These are phyloP conservation scores for Eristalis tenax DNA, from an alignment of 2,888 invertebrate genomes.

Conservation along the genomic window DNA sequence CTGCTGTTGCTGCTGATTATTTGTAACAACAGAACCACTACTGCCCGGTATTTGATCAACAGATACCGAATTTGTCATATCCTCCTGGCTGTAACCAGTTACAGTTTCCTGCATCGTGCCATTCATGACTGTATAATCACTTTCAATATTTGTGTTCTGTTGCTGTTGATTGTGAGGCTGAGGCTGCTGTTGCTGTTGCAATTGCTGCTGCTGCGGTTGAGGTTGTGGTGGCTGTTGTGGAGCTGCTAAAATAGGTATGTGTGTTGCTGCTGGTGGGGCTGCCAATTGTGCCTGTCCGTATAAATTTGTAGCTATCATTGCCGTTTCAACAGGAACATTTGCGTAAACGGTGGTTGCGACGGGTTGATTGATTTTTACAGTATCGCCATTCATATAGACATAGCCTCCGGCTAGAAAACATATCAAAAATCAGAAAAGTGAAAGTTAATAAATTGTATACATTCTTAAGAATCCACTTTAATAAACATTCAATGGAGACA, in stretches of 20 bases:
- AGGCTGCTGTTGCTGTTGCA: constrained; percentile 73
- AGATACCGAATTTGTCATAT: constrained; percentile 78
- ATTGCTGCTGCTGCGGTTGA: constrained; percentile 73
- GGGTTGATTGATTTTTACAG: constrained; percentile 86
- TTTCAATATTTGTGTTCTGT: constrained; percentile 76
- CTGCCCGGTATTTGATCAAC: constrained; percentile 76
- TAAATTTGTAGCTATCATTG: constrained; percentile 81
- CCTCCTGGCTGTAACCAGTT: constrained; percentile 78
- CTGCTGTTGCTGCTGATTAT: constrained; percentile 70
- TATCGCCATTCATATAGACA: constrained; percentile 92
- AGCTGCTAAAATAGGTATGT: constrained; percentile 78
- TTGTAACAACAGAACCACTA: constrained; percentile 70
- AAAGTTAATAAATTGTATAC: not conserved
- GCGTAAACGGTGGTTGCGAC: constrained; percentile 86
- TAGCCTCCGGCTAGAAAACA: constrained; percentile 82
- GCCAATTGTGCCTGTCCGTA: constrained; percentile 79
- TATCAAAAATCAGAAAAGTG: constrained; percentile 8
- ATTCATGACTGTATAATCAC: constrained; percentile 80
- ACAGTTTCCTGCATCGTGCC: constrained; percentile 78
- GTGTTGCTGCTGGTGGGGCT: constrained; percentile 77
- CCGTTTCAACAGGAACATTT: constrained; percentile 86
- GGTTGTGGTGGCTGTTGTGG: constrained; percentile 75
- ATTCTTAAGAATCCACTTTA: too few species aligned
- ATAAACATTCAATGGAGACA: too few species aligned
- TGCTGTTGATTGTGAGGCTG: constrained; percentile 76